phyloP scores from a whole-genome alignment of 2,888 invertebrate genomes.

The Macaria liturata region DNA sequence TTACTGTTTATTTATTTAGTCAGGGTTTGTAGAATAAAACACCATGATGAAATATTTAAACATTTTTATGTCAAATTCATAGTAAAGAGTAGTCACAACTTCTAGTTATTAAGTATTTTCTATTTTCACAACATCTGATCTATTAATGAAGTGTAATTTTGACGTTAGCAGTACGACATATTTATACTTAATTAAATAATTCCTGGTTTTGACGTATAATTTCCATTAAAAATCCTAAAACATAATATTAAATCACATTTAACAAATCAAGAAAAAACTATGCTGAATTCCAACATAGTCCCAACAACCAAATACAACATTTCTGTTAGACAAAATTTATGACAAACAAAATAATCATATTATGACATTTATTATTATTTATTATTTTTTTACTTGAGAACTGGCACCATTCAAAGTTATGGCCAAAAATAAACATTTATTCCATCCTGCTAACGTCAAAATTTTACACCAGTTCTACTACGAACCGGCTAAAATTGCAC shows the following conservation, averaged over 20 bases:
- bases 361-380: no score
- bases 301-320: no score
- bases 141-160: constrained; percentile 33
- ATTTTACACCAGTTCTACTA: constrained; percentile 30
- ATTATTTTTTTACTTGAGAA: no score
- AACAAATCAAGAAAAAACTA: background rate
- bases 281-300: background rate
- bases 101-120: constrained; percentile 41
- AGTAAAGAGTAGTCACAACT: constrained; percentile 42
- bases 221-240: no score
- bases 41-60: constrained; percentile 29
- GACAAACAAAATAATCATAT: no score
- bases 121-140: constrained; percentile 58
- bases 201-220: no score
- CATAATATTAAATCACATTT: no score
- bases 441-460: constrained; percentile 21
- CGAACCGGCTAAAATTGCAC: constrained; percentile 55
- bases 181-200: no score
- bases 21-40: constrained; percentile 10
- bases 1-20: no score
- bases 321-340: no score
- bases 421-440: no score
- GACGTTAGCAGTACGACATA: constrained; percentile 32
- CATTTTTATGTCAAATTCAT: constrained; percentile 38
- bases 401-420: no score